Percentiles rank a stretch among this genome's conserved stretches.
phyloP scores from a whole-genome alignment of 2,888 invertebrate genomes.

The Tinea trinotella region DNA sequence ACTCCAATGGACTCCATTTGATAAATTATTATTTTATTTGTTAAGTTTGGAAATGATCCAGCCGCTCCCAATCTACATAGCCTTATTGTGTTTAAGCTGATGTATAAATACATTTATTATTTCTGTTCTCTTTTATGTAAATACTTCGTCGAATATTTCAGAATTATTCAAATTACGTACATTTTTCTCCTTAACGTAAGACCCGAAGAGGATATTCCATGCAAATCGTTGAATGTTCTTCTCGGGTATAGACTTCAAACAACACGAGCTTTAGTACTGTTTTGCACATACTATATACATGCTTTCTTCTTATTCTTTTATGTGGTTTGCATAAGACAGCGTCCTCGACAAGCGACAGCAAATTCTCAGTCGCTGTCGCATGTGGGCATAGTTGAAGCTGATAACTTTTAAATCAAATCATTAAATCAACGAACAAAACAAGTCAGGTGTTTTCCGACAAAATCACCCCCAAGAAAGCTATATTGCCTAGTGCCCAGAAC shows the following conservation, averaged over 20 bases:
- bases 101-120: slow-evolving; percentile 17
- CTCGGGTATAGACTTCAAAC: not conserved
- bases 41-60: slow-evolving; percentile 6
- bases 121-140: slow-evolving; percentile 9
- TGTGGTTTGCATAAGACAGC: too few relatives aligned
- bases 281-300: too few relatives aligned
- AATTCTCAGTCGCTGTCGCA: too few relatives aligned
- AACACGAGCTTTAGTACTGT: not conserved
- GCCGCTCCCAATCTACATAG: not conserved
- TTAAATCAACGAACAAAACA: too few relatives aligned
- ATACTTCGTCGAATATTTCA: slow-evolving; percentile 3
- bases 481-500: too few relatives aligned
- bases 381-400: too few relatives aligned
- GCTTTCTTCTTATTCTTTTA: too few relatives aligned
- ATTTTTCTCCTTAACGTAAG: slow-evolving; percentile 10
- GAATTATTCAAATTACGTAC: slow-evolving; percentile 16
- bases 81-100: slow-evolving; percentile 15
- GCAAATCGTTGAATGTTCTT: not conserved
- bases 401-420: too few relatives aligned
- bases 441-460: too few relatives aligned
- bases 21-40: not conserved
- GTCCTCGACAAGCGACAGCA: too few relatives aligned
- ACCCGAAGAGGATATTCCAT: slow-evolving; percentile 2
- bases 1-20: not conserved
- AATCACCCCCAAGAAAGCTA: too few relatives aligned